Evolutionary conservation across 2,797 vertebrate species (phyloP).

Genomic region (Trematomus bernacchii): DNA sequence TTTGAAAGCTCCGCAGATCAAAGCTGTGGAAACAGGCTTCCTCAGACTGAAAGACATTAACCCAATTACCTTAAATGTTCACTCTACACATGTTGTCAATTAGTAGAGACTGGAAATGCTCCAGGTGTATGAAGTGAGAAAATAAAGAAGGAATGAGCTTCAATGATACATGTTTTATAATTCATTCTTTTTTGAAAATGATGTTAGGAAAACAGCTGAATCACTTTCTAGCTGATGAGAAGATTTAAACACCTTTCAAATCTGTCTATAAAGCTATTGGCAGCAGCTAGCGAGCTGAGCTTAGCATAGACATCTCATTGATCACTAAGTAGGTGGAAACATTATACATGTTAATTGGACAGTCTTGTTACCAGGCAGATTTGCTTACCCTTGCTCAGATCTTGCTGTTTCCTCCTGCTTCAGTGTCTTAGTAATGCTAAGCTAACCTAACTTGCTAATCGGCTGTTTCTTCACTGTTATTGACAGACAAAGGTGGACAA

Average conservation of each 20-base stretch:
- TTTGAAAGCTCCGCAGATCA: slow-evolving; percentile 67
- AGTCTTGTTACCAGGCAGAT: neutral
- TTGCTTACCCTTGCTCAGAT: neutral
- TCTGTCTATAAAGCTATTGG: neutral
- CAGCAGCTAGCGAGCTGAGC: neutral
- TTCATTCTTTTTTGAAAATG: neutral
- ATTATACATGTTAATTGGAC: neutral
- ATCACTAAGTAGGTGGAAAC: neutral
- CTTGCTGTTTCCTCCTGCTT: neutral
- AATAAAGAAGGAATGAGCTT: slow-evolving; percentile 13
- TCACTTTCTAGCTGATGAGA: neutral
- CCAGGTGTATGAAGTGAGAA: slow-evolving; percentile 33
- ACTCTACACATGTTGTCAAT: slow-evolving; percentile 67
- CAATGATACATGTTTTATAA: slow-evolving; percentile 19
- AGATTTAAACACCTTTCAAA: neutral
- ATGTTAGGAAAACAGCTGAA: neutral
- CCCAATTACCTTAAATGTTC: slow-evolving; percentile 72
- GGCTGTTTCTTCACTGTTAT: slow-evolving; percentile 12
- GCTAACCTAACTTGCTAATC: neutral
- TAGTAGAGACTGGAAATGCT: slow-evolving; percentile 42
- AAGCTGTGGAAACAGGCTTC: slow-evolving; percentile 58
- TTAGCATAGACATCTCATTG: neutral
- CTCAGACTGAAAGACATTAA: slow-evolving; percentile 63
- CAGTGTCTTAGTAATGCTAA: neutral
- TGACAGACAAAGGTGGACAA: neutral